Evolutionary conservation across 1,140 invertebrate genomes (phyloP).

Genomic region (Drepana arcuata): DNA sequence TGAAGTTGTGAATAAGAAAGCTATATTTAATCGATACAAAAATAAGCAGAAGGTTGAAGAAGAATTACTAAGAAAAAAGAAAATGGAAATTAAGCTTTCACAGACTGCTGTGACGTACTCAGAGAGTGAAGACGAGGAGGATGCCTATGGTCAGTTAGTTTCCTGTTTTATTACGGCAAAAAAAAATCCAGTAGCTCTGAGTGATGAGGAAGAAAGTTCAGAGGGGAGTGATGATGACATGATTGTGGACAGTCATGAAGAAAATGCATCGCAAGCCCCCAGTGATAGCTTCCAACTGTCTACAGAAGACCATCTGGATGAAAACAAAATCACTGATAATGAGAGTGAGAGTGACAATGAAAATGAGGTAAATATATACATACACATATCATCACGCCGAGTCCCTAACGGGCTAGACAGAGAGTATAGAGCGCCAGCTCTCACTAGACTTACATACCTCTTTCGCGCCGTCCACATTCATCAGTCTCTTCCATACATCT

Average conservation of each 20-base stretch:
- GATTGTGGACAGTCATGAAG: no score
- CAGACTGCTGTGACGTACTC: conserved; percentile 36
- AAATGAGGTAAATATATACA: no score
- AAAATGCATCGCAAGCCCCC: no score
- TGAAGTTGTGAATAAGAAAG: conserved; percentile 47
- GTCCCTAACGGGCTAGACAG: no score
- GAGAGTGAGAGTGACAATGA: conserved; percentile 8
- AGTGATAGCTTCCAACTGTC: no score
- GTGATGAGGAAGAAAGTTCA: conserved; percentile 35
- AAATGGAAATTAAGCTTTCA: conserved; percentile 42
- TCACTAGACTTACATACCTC: no score
- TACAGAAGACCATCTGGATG: conserved; percentile 1
- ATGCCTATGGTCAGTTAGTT: conserved; percentile 72
- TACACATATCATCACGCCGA: no score
- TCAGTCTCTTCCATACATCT: no score
- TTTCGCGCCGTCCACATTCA: no score
- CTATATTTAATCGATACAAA: conserved; percentile 65
- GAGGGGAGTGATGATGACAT: no score
- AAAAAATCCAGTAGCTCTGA: conserved; percentile 21
- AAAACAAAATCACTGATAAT: conserved; percentile 8
- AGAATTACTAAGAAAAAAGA: conserved; percentile 46
- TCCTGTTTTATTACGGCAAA: conserved; percentile 64
- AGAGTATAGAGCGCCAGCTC: no score
- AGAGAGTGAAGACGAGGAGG: conserved; percentile 69
- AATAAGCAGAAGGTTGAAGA: conserved; percentile 62